These are phyloP conservation scores for Ophion costatus DNA, from an alignment of 2,888 invertebrate species.

Conservation along the genomic window DNA sequence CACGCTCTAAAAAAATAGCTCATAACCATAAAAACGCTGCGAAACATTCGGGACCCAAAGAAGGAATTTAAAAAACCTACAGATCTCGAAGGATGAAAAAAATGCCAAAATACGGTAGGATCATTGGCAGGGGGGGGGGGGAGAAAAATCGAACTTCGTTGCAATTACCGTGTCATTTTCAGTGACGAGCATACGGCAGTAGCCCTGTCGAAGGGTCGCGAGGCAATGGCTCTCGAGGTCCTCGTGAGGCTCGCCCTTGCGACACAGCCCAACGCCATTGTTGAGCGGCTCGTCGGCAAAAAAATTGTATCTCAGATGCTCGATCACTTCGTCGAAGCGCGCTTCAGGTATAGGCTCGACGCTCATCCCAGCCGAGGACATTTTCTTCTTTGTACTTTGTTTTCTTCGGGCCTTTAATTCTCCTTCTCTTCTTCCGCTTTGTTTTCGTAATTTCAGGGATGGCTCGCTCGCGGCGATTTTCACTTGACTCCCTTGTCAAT, in stretches of 20 bases:
- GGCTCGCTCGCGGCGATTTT: constrained; percentile 78
- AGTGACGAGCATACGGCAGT: constrained; percentile 89
- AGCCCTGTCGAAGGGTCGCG: constrained; percentile 89
- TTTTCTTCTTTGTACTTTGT: constrained; percentile 60
- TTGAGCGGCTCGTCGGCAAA: constrained; percentile 94
- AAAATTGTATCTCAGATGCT: constrained; percentile 90
- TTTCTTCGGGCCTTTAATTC: not conserved
- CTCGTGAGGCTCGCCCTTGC: constrained; percentile 88
- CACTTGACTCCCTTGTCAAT: constrained; percentile 70
- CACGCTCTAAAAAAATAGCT: not conserved
- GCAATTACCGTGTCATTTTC: constrained; percentile 86
- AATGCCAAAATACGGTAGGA: not conserved
- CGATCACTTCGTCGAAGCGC: constrained; percentile 87
- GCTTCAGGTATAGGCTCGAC: constrained; percentile 84
- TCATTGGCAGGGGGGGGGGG: not conserved
- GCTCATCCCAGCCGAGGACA: constrained; percentile 80
- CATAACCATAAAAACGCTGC: not conserved
- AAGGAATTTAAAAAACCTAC: not conserved
- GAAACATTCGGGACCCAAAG: not conserved
- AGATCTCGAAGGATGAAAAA: not conserved
- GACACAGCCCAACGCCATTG: constrained; percentile 90
- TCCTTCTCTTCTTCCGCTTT: not conserved
- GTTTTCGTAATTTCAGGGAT: constrained; percentile 28
- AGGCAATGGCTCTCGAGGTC: constrained; percentile 90
- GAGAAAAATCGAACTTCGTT: not conserved